Conservation (phyloP, 2,113 vertebrate genomes). For the Osmerus eperlanus region DNA sequence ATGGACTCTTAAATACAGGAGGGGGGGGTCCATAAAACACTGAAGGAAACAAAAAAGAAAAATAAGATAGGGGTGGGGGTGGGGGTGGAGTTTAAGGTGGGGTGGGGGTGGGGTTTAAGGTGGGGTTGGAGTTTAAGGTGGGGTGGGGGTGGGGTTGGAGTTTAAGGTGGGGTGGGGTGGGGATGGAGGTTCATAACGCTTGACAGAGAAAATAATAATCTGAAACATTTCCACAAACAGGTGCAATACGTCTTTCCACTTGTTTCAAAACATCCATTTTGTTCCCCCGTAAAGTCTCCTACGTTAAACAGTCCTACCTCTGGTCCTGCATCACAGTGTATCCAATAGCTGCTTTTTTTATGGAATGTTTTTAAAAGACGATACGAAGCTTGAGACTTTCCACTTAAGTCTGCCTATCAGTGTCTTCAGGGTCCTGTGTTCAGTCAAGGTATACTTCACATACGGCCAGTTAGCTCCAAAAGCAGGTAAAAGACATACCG, state of each 20-base stretch:
- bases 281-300: constrained; percentile 68
- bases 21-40: constrained; percentile 75
- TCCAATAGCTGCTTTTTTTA: constrained; percentile 53
- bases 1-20: constrained; percentile 82
- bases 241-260: constrained; percentile 69
- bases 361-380: constrained; percentile 46
- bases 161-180: constrained; percentile 30
- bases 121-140: neutral
- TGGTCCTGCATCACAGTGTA: constrained; percentile 29
- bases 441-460: constrained; percentile 1
- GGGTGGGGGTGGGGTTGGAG: constrained; percentile 48
- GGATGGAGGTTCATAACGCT: constrained; percentile 76
- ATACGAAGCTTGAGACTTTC: constrained; percentile 60
- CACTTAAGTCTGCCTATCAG: constrained; percentile 48
- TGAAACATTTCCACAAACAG: constrained; percentile 82
- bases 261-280: constrained; percentile 15
- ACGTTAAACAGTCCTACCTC: constrained; percentile 56
- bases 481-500: neutral
- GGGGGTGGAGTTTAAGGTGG: no score
- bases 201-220: constrained; percentile 78
- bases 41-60: constrained; percentile 66
- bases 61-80: no score
- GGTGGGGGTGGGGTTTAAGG: no score
- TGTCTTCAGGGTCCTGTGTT: constrained; percentile 2
- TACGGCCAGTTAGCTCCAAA: constrained; percentile 6